Evolutionary conservation across 2,888 invertebrate genomes (phyloP), one percentile per base, ranked within the genome.

Genomic region (Cartodere bifasciata): DNA sequence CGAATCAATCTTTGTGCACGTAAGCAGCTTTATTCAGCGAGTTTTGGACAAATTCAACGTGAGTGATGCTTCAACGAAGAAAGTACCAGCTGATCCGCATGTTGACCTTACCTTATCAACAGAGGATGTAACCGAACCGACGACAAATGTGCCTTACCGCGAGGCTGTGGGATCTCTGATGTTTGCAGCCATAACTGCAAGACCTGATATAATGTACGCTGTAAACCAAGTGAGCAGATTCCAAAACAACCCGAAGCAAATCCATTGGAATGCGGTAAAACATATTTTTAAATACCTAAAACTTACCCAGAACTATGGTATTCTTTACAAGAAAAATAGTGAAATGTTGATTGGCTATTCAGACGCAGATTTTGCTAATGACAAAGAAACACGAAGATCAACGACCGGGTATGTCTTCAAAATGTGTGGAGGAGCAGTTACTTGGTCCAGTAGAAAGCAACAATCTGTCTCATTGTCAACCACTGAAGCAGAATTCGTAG

Each of bases 401-500:
- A 42, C 40, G 4, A 44, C 44, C 7, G 52, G 49, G 1, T 46
- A 40, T 32, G 31, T 46, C 4, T 48, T 46, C 28, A 41, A 31
- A 6, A 26, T 41, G 12, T 34, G 37, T 36, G 42, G 43, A 26
- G 46, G 44, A 17, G 33, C 43, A 26, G 39, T 52, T 10, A 38
- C 41, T 13, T 52, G 54, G 53, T 35, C 35, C 20, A 44, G 44
- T 33, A 38, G 43, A 39, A 39, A 41, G 40, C 46, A 45, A 35
- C 16, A 20, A 16, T 35, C 37, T 28, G 46, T 52, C 6, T 41
- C 46, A 1, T 25, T 49, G 6, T 50, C 48, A 4, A 49, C 48
- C 0, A 47, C 46, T 2, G 50, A 53, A 29, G 44, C 52, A 0
- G 50, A 53, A 34, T 51, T 49, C 29, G 42, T 50, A 13, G 43